Conservation (phyloP, 1,140 invertebrate genomes). For the Panagrolaimus sp. region DNA sequence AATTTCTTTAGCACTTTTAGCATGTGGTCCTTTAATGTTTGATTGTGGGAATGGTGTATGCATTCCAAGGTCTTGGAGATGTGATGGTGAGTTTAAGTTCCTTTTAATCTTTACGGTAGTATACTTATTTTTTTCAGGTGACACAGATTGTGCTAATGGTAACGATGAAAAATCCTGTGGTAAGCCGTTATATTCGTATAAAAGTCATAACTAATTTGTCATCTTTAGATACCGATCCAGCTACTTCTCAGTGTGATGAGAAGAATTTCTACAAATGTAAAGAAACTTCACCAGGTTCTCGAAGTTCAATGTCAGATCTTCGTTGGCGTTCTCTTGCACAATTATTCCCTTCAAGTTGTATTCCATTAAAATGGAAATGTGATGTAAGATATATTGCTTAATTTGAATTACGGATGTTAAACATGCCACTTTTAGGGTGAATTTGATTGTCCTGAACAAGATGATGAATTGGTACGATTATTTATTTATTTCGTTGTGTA, state of each 20-base stretch:
- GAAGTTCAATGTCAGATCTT: not conserved
- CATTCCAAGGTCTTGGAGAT: slow-evolving; percentile 11
- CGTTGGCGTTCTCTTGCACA: not conserved
- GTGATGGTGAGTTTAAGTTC: slow-evolving; percentile 1
- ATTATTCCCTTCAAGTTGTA: not conserved
- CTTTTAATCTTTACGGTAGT: too few species aligned
- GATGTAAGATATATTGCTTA: too few species aligned
- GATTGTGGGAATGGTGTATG: not conserved
- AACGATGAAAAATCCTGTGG: slow-evolving; percentile 4
- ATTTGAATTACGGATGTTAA: too few species aligned
- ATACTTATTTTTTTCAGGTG: too few species aligned
- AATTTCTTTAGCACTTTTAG: not conserved
- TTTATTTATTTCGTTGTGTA: slow-evolving; percentile 14
- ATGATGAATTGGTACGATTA: slow-evolving; percentile 59
- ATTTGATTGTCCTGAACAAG: slow-evolving; percentile 69
- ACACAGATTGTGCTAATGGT: not conserved
- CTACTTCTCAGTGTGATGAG: not conserved
- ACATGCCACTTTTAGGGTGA: too few species aligned
- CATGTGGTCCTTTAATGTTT: not conserved
- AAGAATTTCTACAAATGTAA: slow-evolving; percentile 5
- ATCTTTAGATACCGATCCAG: not conserved
- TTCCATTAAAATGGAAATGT: slow-evolving; percentile 10
- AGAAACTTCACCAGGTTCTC: not conserved
- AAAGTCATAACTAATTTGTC: too few species aligned
- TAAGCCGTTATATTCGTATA: too few species aligned